Evolutionary conservation across 2,797 vertebrate genomes (phyloP).

Genomic region (Catamblyrhynchus diadema): DNA sequence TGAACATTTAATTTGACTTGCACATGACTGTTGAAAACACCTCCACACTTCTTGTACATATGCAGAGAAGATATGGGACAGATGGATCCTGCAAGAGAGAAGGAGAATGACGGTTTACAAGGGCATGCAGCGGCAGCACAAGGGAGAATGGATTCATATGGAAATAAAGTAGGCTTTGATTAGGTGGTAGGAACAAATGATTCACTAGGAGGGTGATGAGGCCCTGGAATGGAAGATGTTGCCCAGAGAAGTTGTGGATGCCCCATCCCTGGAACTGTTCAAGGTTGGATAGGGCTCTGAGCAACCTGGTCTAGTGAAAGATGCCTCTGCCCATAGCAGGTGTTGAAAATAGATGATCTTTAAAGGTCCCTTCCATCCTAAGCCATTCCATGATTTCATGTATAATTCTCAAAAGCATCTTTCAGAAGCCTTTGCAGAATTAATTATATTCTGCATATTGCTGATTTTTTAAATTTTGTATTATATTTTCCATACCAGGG

Average conservation of each 20-base stretch:
- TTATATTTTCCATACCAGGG: neutral
- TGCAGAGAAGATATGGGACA: neutral
- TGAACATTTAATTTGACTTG: neutral
- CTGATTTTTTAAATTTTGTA: neutral
- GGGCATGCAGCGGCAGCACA: neutral
- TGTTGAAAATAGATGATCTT: neutral
- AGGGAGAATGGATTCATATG: neutral
- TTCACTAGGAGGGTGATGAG: neutral
- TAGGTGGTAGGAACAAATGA: neutral
- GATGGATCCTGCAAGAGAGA: neutral
- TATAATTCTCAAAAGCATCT: neutral
- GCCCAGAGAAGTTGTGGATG: neutral
- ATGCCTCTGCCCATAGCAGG: neutral
- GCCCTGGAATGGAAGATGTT: neutral
- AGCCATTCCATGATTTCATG: neutral
- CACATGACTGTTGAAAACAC: neutral
- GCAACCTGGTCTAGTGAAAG: neutral
- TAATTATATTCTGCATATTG: neutral
- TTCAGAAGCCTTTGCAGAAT: neutral
- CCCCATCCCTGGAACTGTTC: neutral
- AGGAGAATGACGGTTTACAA: neutral
- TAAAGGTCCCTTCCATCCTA: neutral
- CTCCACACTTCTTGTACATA: neutral
- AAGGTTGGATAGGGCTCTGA: neutral
- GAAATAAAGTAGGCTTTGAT: neutral